Base-by-base conservation (phyloP, 2,113 vertebrate genomes). In the Apistogramma diplotaenia region DNA sequence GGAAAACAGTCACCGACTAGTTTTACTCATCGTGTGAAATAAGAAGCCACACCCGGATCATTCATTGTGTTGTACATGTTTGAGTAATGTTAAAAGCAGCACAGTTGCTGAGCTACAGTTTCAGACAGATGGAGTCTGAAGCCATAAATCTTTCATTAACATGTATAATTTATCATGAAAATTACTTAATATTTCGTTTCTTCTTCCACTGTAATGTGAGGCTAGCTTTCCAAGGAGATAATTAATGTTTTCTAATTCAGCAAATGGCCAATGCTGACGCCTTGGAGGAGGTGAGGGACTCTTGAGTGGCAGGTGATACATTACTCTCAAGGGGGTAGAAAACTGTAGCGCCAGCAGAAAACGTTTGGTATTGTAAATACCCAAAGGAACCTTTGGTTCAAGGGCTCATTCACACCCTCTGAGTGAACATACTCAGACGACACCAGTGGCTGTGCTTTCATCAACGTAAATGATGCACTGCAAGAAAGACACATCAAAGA, bases 121-220 rank as follows among this genome's bases (percentile, higher is more conserved):
- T 57, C 46, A 81, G 59, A 89, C 59, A 35, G 75, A 90, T 81
- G 18, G 1, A 78, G 21, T 65, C 61, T 53, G 56, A 71, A 74
- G 74, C 90, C 81, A 92, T 93, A 53, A 92, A 92, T 88, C 83
- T 90, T 93, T 91, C 74, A 94, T 87, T 89, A 88, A 90, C 67
- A 89, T 87, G 86, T 85, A 89, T 92, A 91, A 92, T 91, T 92
- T 33, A 92, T 90, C 46, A 79, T 33, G 74, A 88, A 87, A 91
- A 89, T 74, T 51, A 82, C 77, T 35, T 92, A 84, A 91, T 92
- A 86, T 76, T 89, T 46, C 57, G 67, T 51, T 65, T 83, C 71
- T 65, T 60, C 62, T 78, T 67, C 23, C 29, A 82, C 77, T 84
- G 83, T 86, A 79, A 86, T 60, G 85, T 82, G 87, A 79, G 55